A percentile compares a stretch with the other conserved stretches of the same genome.
phyloP scores from a whole-genome alignment of 2,888 invertebrate species.

The Nephrotoma guestfalica region DNA sequence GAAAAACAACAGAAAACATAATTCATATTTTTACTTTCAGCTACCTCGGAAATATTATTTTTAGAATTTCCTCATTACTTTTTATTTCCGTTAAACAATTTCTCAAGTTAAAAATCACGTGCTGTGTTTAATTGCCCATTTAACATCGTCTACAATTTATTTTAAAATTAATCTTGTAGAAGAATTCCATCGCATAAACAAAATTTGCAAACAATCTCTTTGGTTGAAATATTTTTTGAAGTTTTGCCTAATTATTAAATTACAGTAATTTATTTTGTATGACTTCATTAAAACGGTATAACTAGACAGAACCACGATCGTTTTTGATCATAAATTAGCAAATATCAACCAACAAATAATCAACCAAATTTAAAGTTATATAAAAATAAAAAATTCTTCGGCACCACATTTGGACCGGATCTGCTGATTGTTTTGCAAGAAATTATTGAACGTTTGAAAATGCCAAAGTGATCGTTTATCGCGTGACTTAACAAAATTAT shows the following conservation, averaged over 20 bases:
- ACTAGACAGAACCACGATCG: background rate
- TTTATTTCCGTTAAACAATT: too few species aligned
- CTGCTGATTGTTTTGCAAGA: background rate
- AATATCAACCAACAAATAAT: background rate
- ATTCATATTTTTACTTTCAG: too few species aligned
- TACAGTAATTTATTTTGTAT: background rate
- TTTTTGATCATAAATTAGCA: background rate
- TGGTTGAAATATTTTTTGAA: too few species aligned
- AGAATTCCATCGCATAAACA: too few species aligned
- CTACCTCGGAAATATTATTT: too few species aligned
- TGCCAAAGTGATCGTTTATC: background rate
- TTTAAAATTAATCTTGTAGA: too few species aligned
- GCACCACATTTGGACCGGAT: background rate
- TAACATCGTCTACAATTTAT: too few species aligned
- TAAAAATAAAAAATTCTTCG: background rate
- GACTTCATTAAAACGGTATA: background rate
- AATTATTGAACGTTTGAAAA: background rate
- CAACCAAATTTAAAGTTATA: background rate
- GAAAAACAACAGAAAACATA: too few species aligned
- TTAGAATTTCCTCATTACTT: too few species aligned
- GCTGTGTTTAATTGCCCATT: too few species aligned
- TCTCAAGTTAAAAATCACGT: too few species aligned
- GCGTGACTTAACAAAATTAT: background rate
- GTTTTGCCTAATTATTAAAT: background rate
- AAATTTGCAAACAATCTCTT: too few species aligned